Percentiles rank a stretch among this genome's conserved stretches.
phyloP scores from a whole-genome alignment of 2,797 vertebrate species.

The Lepus oiostolus region DNA sequence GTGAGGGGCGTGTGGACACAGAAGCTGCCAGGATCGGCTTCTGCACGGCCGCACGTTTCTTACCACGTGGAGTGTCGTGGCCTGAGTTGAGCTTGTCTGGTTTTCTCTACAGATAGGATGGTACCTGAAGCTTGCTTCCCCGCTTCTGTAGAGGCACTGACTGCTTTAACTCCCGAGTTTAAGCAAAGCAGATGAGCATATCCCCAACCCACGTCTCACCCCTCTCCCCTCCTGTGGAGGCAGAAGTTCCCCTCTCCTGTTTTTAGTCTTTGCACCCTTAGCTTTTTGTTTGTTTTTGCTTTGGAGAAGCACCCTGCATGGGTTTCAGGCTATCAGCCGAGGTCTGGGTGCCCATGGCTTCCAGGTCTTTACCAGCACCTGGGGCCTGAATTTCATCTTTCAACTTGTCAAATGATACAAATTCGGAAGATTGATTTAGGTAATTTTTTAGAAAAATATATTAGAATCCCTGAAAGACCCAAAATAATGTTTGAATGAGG shows the following conservation, averaged over 20 bases:
- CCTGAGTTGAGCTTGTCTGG: neutral
- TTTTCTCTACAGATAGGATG: neutral
- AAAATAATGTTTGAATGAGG: neutral
- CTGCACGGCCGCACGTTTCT: neutral
- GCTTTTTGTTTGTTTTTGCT: neutral
- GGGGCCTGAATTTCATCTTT: neutral
- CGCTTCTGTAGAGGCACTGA: neutral
- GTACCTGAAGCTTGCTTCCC: neutral
- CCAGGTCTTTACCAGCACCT: neutral
- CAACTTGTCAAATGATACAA: neutral
- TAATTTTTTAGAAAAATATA: neutral
- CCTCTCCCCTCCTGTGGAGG: neutral
- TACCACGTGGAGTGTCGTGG: neutral
- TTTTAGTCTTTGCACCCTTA: neutral
- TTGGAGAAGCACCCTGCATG: neutral
- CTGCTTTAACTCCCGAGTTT: neutral
- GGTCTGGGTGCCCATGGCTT: neutral
- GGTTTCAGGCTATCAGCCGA: neutral
- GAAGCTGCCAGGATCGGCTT: neutral
- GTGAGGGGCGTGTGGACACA: too few species aligned
- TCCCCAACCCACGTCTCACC: neutral
- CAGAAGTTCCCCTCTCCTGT: neutral
- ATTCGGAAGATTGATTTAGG: too few species aligned
- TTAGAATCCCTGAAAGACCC: neutral
- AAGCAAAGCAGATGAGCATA: neutral